Evolutionary conservation across 2,113 vertebrate genomes (phyloP).

Genomic region (Bujurquina vittata): DNA sequence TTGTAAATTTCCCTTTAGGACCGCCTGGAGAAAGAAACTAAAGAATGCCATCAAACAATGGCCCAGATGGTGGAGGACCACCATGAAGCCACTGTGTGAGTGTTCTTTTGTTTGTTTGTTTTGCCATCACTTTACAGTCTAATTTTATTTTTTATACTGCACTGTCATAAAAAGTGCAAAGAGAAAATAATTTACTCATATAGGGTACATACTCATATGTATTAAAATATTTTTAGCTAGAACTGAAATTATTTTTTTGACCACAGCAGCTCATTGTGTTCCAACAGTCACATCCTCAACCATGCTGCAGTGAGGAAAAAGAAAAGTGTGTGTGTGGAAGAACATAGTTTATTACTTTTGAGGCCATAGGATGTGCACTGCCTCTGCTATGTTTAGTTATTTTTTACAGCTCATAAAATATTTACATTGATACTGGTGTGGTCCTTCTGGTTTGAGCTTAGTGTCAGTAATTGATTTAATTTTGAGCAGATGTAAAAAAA

Average conservation of each 20-base stretch:
- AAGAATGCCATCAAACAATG: conserved; percentile 68
- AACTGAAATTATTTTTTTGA: conserved; percentile 65
- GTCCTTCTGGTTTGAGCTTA: conserved; percentile 40
- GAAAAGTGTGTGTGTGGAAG: conserved; percentile 37
- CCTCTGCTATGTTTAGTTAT: conserved; percentile 55
- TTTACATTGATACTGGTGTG: conserved; percentile 69
- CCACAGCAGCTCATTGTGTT: conserved; percentile 61
- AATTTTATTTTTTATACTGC: conserved; percentile 67
- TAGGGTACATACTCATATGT: conserved; percentile 22
- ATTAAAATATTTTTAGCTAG: conserved; percentile 47
- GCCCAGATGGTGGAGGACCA: conserved; percentile 81
- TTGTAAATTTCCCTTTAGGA: conserved; percentile 71
- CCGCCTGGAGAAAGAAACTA: conserved; percentile 84
- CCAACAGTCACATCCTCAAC: conserved; percentile 73
- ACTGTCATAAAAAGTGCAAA: conserved; percentile 52
- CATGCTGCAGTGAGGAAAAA: conserved; percentile 29
- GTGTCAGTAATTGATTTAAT: conserved; percentile 49
- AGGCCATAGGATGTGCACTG: conserved; percentile 48
- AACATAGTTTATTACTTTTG: conserved; percentile 68
- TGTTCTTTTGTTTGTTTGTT: conserved; percentile 18
- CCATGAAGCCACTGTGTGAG: conserved; percentile 86
- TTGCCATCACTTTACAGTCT: conserved; percentile 46
- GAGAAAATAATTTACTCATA: conserved; percentile 56
- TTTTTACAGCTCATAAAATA: conserved; percentile 60
- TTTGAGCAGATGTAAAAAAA: conserved; percentile 23